Base-by-base conservation (phyloP, 2,113 vertebrate genomes). In the Siniperca chuatsi region DNA sequence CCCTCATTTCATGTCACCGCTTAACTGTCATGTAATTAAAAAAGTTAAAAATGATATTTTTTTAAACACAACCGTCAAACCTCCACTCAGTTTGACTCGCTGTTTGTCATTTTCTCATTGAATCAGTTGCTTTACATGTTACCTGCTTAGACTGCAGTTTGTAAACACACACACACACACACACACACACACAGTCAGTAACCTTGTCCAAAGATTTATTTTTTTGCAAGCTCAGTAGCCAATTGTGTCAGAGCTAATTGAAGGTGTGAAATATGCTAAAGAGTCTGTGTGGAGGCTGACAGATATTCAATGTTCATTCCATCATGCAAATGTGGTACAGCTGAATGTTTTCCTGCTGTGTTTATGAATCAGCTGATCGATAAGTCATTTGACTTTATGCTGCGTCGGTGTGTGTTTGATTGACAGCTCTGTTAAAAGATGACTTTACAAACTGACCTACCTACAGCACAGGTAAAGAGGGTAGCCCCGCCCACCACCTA, bases 321-420 rank as follows among this genome's bases (percentile, higher is more conserved):
- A 68, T 84, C 82, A 89, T 89, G 83, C 74, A 81, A 81, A 89
- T 88, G 86, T 81, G 74, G 13, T 64, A 52, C 79, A 66, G 79
- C 88, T 58, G 81, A 84, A 84, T 68, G 86, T 79, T 85, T 65
- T 72, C 62, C 85, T 66, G 79, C 82, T 75, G 69, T 83, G 65
- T 85, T 83, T 87, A 87, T 89, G 82, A 86, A 91, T 83, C 79
- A 83, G 75, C 61, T 58, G 67, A 89, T 89, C 87, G 5, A 90
- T 90, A 70, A 66, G 57, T 84, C 52, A 60, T 80, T 82, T 42
- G 71, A 62, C 50, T 62, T 25, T 48, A 67, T 25, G 71, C 55
- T 58, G 68, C 7, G 16, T 21, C 75, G 50, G 68, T 16, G 62
- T 25, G 29, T 67, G 67, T 23, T 57, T 84, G 82, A 85, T 15